Conservation (phyloP, 2,113 vertebrate genomes). For the Oenanthe oenanthe region DNA sequence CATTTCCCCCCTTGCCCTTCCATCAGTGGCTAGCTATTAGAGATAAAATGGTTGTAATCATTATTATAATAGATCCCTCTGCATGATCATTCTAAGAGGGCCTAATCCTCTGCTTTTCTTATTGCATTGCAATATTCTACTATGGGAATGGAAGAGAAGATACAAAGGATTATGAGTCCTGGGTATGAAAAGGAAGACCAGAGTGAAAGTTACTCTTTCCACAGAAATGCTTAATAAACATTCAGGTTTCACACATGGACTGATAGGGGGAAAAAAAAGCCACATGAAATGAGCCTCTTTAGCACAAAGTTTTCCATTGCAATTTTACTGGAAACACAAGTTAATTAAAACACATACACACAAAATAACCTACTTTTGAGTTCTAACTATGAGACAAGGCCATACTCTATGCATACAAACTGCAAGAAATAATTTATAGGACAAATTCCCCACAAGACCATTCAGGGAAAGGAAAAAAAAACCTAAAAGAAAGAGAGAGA, state of each 20-base stretch:
- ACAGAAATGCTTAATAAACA: neutral
- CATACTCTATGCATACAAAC: conserved; percentile 34
- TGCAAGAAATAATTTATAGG: conserved; percentile 73
- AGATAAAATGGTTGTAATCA: conserved; percentile 36
- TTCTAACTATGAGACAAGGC: conserved; percentile 43
- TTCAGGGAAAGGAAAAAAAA: conserved; percentile 27
- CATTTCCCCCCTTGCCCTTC: neutral
- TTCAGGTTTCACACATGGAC: neutral
- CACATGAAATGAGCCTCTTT: neutral
- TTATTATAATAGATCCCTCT: conserved; percentile 15
- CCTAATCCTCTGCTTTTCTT: conserved; percentile 26
- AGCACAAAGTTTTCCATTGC: neutral
- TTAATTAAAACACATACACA: conserved; percentile 35
- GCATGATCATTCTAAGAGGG: conserved; percentile 26
- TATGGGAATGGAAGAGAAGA: neutral
- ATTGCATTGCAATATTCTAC: conserved; percentile 9
- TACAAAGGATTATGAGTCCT: conserved; percentile 2
- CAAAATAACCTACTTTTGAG: conserved; percentile 1
- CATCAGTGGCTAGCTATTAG: conserved; percentile 15
- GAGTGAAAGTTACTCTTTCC: conserved; percentile 24
- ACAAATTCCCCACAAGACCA: conserved; percentile 72
- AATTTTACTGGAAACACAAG: conserved; percentile 25
- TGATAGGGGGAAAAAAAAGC: neutral
- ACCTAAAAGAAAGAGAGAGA: conserved; percentile 34
- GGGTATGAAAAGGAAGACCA: neutral